Evolutionary conservation across 2,113 vertebrate species (phyloP).

Genomic region (Malurus melanocephalus): DNA sequence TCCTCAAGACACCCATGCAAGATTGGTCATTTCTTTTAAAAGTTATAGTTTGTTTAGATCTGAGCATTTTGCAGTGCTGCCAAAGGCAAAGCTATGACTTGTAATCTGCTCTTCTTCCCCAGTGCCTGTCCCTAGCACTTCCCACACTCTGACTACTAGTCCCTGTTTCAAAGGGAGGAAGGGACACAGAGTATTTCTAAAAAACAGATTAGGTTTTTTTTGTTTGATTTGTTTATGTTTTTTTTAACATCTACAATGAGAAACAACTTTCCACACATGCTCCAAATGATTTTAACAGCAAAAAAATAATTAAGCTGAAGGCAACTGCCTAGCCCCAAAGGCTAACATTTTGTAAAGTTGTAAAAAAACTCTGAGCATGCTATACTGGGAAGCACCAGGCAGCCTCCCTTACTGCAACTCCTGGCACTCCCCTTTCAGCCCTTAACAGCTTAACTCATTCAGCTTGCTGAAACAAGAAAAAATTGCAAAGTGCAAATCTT

Average conservation of each 20-base stretch:
- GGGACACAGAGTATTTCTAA: neutral
- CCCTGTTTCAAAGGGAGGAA: neutral
- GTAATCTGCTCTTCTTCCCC: neutral
- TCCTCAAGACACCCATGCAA: fast-evolving
- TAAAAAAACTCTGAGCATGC: neutral
- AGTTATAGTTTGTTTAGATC: neutral
- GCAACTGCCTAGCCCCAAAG: neutral
- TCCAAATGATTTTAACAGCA: neutral
- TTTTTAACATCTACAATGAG: neutral
- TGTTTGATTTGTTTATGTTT: neutral
- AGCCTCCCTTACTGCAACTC: neutral
- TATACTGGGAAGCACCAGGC: neutral
- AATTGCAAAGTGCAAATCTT: neutral
- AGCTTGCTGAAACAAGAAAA: neutral
- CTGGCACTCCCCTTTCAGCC: neutral
- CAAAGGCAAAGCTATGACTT: neutral
- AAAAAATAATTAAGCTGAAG: neutral
- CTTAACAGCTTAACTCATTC: neutral
- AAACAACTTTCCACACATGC: neutral
- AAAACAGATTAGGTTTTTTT: neutral
- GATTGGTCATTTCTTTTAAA: neutral
- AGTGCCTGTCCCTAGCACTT: neutral
- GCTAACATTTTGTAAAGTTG: neutral
- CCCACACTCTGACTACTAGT: neutral
- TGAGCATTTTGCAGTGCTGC: neutral